phyloP scores from a whole-genome alignment of 2,797 vertebrate species.

The Gymnoscopelus microlampas region DNA sequence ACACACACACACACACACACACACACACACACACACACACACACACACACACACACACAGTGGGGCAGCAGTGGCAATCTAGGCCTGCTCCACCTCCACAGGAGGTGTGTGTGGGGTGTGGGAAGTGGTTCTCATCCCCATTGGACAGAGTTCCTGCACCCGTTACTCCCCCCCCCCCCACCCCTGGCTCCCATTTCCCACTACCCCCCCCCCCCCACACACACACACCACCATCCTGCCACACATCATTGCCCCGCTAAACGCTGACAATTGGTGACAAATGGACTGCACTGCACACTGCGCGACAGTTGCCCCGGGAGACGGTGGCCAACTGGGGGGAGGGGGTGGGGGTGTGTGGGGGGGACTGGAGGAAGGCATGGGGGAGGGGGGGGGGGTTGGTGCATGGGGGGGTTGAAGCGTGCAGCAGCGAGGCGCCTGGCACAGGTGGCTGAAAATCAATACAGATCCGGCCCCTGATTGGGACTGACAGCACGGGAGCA shows the following conservation, averaged over 20 bases:
- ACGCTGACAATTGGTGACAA: conserved; percentile 93
- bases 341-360: background rate
- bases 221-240: conserved; percentile 68
- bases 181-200: conserved; percentile 44
- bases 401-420: conserved; percentile 45
- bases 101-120: conserved; percentile 41
- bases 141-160: conserved; percentile 71
- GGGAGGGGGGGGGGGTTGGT: conserved; percentile 50
- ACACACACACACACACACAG: background rate
- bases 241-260: conserved; percentile 88
- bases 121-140: conserved; percentile 61
- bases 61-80: conserved; percentile 22
- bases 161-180: conserved; percentile 66
- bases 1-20: conserved; percentile 12
- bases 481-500: conserved; percentile 61
- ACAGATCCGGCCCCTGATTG: conserved; percentile 67
- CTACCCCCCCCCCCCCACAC: conserved; percentile 55
- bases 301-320: conserved; percentile 86
- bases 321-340: conserved; percentile 70
- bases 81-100: conserved; percentile 40
- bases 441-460: conserved; percentile 80
- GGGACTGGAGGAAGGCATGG: conserved; percentile 23
- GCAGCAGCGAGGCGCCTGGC: conserved; percentile 73
- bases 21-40: background rate
- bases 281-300: conserved; percentile 87